phyloP scores from a whole-genome alignment of 1,140 invertebrate species.

The Drosophila oshimai region DNA sequence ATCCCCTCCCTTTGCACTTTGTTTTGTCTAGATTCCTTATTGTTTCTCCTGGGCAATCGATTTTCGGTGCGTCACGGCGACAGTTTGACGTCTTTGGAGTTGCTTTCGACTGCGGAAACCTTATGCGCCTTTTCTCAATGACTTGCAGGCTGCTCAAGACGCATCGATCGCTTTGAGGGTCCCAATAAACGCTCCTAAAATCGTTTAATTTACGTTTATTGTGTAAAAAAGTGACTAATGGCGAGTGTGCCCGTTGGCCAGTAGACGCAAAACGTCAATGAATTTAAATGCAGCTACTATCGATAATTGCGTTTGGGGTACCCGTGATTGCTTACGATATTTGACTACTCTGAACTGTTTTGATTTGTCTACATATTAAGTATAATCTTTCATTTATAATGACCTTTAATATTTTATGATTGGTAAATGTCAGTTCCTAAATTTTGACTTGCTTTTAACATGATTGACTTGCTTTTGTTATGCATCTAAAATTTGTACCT shows the following conservation, averaged over 20 bases:
- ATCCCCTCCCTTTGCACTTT: conserved; percentile 38
- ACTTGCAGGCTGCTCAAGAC: background rate
- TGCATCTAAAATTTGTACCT: too few relatives aligned
- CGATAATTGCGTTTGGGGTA: background rate
- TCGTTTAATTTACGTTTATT: conserved; percentile 52
- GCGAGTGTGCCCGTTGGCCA: conserved; percentile 18
- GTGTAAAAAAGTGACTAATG: conserved; percentile 73
- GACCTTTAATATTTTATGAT: too few relatives aligned
- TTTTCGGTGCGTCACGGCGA: conserved; percentile 50
- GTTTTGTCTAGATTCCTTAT: conserved; percentile 24
- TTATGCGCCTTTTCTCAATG: background rate
- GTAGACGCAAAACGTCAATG: background rate
- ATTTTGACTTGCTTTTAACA: too few relatives aligned
- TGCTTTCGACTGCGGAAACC: background rate
- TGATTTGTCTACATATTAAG: too few relatives aligned
- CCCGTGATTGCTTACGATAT: background rate
- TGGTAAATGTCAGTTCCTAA: too few relatives aligned
- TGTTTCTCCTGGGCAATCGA: conserved; percentile 54
- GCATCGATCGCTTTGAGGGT: conserved; percentile 2
- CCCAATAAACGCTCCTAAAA: conserved; percentile 9
- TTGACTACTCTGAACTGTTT: too few relatives aligned
- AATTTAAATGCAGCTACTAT: too few relatives aligned
- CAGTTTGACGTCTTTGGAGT: background rate
- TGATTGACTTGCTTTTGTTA: too few relatives aligned
- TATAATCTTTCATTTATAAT: too few relatives aligned